These are phyloP conservation scores for Hippocampus abdominalis DNA, from an alignment of 2,113 vertebrate genomes.

Conservation along the genomic window DNA sequence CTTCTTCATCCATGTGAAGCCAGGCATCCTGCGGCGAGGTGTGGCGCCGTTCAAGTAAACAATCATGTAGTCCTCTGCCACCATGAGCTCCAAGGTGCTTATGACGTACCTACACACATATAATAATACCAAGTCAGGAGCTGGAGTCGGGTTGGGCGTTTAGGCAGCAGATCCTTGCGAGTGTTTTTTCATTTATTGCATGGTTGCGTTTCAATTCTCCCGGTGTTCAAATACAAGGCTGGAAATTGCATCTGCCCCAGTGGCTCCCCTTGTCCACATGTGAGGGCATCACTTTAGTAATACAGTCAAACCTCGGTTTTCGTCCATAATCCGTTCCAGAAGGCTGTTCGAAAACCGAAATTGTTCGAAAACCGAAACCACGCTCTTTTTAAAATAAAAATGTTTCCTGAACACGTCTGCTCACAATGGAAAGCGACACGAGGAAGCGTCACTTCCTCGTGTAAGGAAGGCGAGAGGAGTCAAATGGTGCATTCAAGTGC, in stretches of 20 bases:
- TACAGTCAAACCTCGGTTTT: too few relatives aligned
- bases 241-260: background rate
- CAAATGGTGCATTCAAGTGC: too few relatives aligned
- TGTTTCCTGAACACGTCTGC: too few relatives aligned
- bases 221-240: too few relatives aligned
- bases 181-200: background rate
- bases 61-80: constrained; percentile 97
- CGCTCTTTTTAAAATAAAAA: too few relatives aligned
- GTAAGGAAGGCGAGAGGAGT: too few relatives aligned
- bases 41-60: constrained; percentile 97
- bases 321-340: too few relatives aligned
- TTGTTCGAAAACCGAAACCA: too few relatives aligned
- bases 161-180: background rate
- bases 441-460: too few relatives aligned
- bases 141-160: background rate
- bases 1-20: constrained; percentile 93
- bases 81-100: constrained; percentile 94
- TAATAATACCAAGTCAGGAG: background rate
- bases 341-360: too few relatives aligned
- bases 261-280: background rate
- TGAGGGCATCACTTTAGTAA: too few relatives aligned
- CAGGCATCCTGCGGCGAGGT: constrained; percentile 91
- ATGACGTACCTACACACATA: constrained; percentile 84
- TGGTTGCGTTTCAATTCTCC: background rate
- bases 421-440: too few relatives aligned